Base-by-base conservation (phyloP, 2,888 invertebrate genomes). In the Rhimphoctona megacephalus region DNA sequence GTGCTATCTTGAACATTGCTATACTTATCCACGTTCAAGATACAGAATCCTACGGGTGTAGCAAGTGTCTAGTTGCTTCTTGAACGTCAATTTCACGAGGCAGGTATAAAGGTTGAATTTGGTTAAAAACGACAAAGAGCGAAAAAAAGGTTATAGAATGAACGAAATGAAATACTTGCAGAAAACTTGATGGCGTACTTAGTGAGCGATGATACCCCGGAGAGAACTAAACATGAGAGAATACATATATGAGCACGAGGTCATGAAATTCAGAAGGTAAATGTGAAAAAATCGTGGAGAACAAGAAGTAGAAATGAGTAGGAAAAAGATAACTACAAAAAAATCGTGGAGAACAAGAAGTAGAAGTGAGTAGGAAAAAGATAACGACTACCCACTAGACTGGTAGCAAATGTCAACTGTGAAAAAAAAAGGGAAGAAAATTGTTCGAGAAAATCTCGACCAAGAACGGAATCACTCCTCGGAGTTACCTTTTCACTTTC, bases 181-280 rank as follows among this genome's bases (percentile, higher is more conserved):
- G 82, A 46, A 81, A 84, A 81, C 85, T 81, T 78, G 81, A 76
- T 70, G 86, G 86, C n/a, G n/a, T n/a, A n/a, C 72, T 80, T 85
- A 79, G 85, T 90, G 90, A 90, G 89, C 88, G 89, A 90, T 90
- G 89, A 89, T 89, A 83, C 90, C 89, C 89, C 78, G 54, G 89
- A 87, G 90, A 89, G 85, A 82, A 76, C 76, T 69, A 74, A 88
- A 84, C 64, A 36, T 46, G 78, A 84, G 83, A 85, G 81, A 80
- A 81, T 78, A 78, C 7, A 9, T 78, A 7, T 78, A 7, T 33
- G 52, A 36, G 17, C 8, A 8, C 17, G n/a, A 30, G 52, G 7
- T 22, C 70, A 46, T 66, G 52, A 72, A 46, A 77, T 52, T 72
- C 64, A 72, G 67, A 49, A 74, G 69, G 70, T 74, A 78, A 74